Base-by-base conservation (phyloP, 2,797 vertebrate genomes). In the Myiothlypis chrysogaster region DNA sequence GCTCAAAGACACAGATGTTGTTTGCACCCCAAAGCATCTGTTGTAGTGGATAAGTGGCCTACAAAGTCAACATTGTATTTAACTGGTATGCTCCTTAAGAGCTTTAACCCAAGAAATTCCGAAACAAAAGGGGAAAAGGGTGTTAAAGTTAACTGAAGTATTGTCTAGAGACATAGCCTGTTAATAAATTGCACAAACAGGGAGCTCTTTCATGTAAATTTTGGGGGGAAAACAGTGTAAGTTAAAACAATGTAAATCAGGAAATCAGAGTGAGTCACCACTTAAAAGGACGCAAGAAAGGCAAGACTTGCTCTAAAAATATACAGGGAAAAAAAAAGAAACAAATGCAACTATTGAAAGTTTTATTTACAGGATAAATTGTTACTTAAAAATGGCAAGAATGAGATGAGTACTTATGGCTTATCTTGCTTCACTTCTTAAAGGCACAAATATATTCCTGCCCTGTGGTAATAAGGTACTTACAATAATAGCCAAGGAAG, bases 261-360 rank as follows among this genome's bases (percentile, higher is more conserved):
- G 57, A 87, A 77, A 86, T 46, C n/a, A 72, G 50, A 82, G n/a
- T 85, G 68, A 93, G 55, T 90, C 80, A 90, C 19, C 35, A n/a
- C 30, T 69, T n/a, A 66, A 46, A 89, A 93, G 28, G 73, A 76
- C 14, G 10, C 19, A 65, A 64, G 43, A 91, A 83, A 60, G 55
- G 49, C 50, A 88, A 76, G 27, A 90, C 25, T 41, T 82, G 28
- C 9, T 90, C 65, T 88, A 91, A 90, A 94, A 83, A 93, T 69
- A 88, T 11, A 52, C 8, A 35, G 14, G 37, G 7, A n/a, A 82
- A 65, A 72, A 60, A 46, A 16, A 41, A 13, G n/a, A 80, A 83
- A 63, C 16, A 86, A 94, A 88, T 34, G 3, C n/a, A 86, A 69
- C 34, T 52, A 82, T 21, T 75, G 21, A 59, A 81, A 60, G 72